Evolutionary conservation across 1,140 invertebrate species (phyloP).

Genomic region (Drosophila dunni): DNA sequence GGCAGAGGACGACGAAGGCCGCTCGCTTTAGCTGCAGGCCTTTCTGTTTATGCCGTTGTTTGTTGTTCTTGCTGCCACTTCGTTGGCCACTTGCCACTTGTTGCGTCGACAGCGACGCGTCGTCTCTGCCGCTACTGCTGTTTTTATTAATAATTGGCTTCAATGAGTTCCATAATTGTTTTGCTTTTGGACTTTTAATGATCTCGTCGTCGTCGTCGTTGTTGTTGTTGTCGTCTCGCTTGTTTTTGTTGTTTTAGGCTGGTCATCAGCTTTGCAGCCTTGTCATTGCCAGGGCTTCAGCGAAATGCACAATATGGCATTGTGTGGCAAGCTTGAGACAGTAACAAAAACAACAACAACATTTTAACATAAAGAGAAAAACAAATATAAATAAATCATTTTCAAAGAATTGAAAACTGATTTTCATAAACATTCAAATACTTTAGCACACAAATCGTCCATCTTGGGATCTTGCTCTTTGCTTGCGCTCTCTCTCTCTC

Average conservation of each 20-base stretch:
- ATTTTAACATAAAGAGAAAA: background rate
- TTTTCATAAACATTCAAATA: constrained; percentile 3
- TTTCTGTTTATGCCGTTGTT: constrained; percentile 61
- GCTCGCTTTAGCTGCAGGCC: constrained; percentile 43
- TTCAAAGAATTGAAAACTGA: constrained; percentile 11
- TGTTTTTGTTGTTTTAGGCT: constrained; percentile 30
- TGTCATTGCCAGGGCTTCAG: constrained; percentile 42
- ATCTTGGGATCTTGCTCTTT: constrained; percentile 5
- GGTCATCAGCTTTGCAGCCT: constrained; percentile 63
- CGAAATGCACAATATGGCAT: constrained; percentile 23
- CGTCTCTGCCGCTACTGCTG: constrained; percentile 43
- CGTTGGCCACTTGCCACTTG: constrained; percentile 51
- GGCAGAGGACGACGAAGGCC: constrained; percentile 38
- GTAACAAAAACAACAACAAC: background rate
- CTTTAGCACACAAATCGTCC: background rate
- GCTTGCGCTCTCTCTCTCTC: background rate
- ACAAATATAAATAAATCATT: constrained; percentile 10
- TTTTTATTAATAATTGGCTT: constrained; percentile 82
- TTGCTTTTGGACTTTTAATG: constrained; percentile 82
- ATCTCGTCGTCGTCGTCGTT: constrained; percentile 63
- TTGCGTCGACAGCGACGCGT: constrained; percentile 34
- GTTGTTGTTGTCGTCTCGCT: background rate
- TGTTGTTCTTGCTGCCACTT: constrained; percentile 25
- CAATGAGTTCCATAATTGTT: constrained; percentile 83
- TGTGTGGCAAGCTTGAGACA: constrained; percentile 22